Conservation (phyloP, 2,113 vertebrate species). For the Perognathus longimembris region DNA sequence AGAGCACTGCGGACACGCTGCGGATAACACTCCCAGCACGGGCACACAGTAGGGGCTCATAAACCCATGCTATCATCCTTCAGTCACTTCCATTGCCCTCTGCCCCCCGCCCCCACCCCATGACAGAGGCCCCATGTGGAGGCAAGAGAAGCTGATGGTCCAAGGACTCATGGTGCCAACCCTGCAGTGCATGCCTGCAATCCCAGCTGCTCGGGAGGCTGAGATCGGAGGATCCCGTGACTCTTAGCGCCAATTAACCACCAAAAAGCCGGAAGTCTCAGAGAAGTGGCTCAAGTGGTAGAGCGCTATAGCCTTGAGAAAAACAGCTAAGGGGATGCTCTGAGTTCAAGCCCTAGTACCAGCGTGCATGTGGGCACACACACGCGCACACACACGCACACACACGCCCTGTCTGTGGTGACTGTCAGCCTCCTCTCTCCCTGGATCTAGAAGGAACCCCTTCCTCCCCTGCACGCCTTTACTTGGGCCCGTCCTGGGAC, state of each 20-base stretch:
- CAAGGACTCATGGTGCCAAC: too few relatives aligned
- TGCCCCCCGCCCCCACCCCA: not conserved
- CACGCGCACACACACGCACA: too few relatives aligned
- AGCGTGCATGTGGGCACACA: too few relatives aligned
- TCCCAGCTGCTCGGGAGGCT: too few relatives aligned
- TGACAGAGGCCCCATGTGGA: not conserved
- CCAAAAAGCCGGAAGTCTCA: too few relatives aligned
- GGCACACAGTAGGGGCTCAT: not conserved
- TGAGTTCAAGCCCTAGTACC: too few relatives aligned
- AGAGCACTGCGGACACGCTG: not conserved
- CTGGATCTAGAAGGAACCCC: not conserved
- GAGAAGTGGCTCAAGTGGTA: too few relatives aligned
- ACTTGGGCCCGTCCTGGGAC: fast-evolving
- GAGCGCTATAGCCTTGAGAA: too few relatives aligned
- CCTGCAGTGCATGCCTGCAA: too few relatives aligned
- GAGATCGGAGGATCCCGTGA: too few relatives aligned
- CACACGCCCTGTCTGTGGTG: not conserved
- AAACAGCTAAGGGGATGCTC: too few relatives aligned
- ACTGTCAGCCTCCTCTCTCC: not conserved
- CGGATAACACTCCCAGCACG: not conserved
- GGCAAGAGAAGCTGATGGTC: not conserved
- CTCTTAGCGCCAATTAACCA: too few relatives aligned
- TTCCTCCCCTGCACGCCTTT: not conserved
- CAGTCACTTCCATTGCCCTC: not conserved
- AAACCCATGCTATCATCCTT: fast-evolving